These are phyloP conservation scores for Mimachlamys varia DNA, from an alignment of 2,888 invertebrate genomes.

Conservation along the genomic window DNA sequence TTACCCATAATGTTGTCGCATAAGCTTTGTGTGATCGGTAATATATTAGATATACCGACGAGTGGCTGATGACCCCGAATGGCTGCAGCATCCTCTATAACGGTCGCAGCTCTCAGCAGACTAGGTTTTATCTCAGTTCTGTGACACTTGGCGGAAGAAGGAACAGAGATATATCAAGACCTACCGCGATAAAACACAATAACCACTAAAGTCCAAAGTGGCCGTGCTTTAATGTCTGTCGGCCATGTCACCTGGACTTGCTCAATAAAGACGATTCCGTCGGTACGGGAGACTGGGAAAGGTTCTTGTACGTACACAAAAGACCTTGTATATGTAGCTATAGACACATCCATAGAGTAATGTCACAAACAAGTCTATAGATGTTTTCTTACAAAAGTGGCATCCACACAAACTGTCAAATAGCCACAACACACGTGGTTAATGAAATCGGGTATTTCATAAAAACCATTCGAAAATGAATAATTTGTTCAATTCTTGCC, in stretches of 20 bases:
- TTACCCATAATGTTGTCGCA: not conserved
- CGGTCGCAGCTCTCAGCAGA: not conserved
- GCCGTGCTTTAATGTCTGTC: not conserved
- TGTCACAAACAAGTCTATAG: too few relatives aligned
- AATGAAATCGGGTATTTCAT: too few relatives aligned
- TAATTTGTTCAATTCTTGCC: too few relatives aligned
- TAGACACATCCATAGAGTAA: too few relatives aligned
- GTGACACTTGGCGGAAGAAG: not conserved
- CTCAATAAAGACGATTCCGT: not conserved
- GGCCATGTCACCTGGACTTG: not conserved
- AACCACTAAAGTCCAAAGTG: not conserved
- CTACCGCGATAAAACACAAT: not conserved
- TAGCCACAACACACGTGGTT: too few relatives aligned
- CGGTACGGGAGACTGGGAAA: not conserved
- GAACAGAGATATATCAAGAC: not conserved
- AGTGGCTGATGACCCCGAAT: not conserved
- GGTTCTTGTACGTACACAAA: too few relatives aligned
- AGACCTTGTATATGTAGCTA: too few relatives aligned
- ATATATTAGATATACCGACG: not conserved
- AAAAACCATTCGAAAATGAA: too few relatives aligned
- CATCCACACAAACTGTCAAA: too few relatives aligned
- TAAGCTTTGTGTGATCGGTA: not conserved
- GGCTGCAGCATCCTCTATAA: not conserved
- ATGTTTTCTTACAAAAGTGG: too few relatives aligned
- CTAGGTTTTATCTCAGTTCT: not conserved